Evolutionary conservation across 2,888 invertebrate species (phyloP).

Genomic region (Scelioninae gen. 1): DNA sequence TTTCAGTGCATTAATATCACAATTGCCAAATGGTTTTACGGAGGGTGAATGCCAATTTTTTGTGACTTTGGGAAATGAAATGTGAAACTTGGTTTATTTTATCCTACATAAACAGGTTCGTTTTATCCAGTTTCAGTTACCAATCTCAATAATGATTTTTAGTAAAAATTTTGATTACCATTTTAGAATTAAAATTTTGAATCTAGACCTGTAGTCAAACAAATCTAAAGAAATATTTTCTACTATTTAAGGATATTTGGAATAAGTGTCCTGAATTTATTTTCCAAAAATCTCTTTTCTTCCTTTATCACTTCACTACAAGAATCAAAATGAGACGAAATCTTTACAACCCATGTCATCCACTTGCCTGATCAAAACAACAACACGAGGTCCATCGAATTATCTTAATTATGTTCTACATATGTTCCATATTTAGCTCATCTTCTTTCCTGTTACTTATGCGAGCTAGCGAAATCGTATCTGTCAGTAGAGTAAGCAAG

Average conservation of each 20-base stretch:
- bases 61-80: background rate
- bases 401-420: slow-evolving; percentile 39
- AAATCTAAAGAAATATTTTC: no score
- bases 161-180: no score
- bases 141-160: no score
- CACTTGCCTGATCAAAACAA: slow-evolving; percentile 26
- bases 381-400: slow-evolving; percentile 30
- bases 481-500: slow-evolving; percentile 56
- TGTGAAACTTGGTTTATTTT: background rate
- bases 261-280: no score
- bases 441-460: slow-evolving; percentile 40
- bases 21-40: background rate
- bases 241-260: no score
- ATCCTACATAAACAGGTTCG: background rate
- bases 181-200: no score
- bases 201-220: no score
- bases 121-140: background rate
- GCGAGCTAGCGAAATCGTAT: slow-evolving; percentile 47
- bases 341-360: background rate
- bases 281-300: no score
- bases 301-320: no score
- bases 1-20: slow-evolving; percentile 15
- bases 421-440: slow-evolving; percentile 44
- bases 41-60: background rate
- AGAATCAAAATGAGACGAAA: background rate